A percentile compares a stretch with the other conserved stretches of the same genome.
Evolutionary conservation across 2,888 invertebrate genomes (phyloP).

Genomic region (Blera fallax): DNA sequence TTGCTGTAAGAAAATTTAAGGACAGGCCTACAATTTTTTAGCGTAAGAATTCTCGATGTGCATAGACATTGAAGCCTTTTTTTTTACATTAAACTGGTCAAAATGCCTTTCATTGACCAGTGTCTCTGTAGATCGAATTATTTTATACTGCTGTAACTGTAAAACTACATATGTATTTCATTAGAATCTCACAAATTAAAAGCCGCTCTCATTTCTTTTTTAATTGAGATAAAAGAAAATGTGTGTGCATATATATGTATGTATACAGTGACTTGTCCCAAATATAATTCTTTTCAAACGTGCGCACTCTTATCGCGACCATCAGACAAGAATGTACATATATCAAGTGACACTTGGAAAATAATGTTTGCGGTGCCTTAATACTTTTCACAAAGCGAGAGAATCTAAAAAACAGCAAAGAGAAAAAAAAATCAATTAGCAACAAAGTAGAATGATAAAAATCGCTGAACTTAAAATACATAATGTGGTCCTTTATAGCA

Average conservation of each 20-base stretch:
- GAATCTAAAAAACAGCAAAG: not conserved
- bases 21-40: too few species aligned
- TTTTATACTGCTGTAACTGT: too few species aligned
- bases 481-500: not conserved
- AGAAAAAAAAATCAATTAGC: conserved; percentile 45
- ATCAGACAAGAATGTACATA: conserved; percentile 31
- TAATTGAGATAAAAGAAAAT: not conserved
- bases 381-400: conserved; percentile 1
- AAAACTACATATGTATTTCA: not conserved
- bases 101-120: too few species aligned
- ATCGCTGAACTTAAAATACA: conserved; percentile 51
- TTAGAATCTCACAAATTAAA: conserved; percentile 1
- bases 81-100: too few species aligned
- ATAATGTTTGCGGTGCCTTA: conserved; percentile 20
- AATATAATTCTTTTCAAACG: conserved; percentile 29
- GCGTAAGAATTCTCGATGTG: too few species aligned
- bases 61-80: too few species aligned
- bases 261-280: conserved; percentile 1
- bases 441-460: conserved; percentile 41
- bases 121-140: too few species aligned
- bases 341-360: conserved; percentile 43
- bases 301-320: conserved; percentile 34
- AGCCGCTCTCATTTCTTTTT: not conserved
- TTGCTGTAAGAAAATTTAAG: too few species aligned
- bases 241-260: too few species aligned